Evolutionary conservation across 2,113 vertebrate species (phyloP).

Genomic region (Bubalus kerabau): DNA sequence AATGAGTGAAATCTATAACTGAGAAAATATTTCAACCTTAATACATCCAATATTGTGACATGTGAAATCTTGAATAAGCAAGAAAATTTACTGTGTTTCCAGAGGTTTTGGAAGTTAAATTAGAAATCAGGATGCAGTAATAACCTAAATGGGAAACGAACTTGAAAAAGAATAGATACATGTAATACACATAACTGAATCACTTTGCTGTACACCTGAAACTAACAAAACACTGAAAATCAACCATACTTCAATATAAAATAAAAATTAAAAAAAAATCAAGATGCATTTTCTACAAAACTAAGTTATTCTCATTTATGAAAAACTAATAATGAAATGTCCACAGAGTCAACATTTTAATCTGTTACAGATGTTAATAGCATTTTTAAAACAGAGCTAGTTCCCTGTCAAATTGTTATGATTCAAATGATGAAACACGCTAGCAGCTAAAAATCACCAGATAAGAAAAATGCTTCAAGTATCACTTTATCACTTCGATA

Average conservation of each 20-base stretch:
- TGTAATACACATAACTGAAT: neutral
- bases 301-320: neutral
- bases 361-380: neutral
- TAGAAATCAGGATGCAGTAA: neutral
- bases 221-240: neutral
- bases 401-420: slow-evolving; percentile 17
- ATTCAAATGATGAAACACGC: slow-evolving; percentile 1
- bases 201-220: neutral
- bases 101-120: neutral
- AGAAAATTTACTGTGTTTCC: neutral
- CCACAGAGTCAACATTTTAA: slow-evolving; percentile 1
- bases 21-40: neutral
- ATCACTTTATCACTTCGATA: slow-evolving; percentile 46
- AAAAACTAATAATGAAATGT: slow-evolving; percentile 33
- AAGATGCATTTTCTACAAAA: neutral
- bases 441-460: slow-evolving; percentile 39
- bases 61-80: neutral
- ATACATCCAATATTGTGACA: neutral
- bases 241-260: neutral
- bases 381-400: slow-evolving; percentile 5
- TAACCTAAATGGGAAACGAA: neutral
- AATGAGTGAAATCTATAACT: neutral
- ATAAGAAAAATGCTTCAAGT: slow-evolving; percentile 40
- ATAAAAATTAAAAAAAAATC: neutral
- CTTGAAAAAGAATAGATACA: neutral